These are phyloP conservation scores for Lasioglossum malachurum DNA, from an alignment of 2,888 invertebrate genomes.

Conservation along the genomic window DNA sequence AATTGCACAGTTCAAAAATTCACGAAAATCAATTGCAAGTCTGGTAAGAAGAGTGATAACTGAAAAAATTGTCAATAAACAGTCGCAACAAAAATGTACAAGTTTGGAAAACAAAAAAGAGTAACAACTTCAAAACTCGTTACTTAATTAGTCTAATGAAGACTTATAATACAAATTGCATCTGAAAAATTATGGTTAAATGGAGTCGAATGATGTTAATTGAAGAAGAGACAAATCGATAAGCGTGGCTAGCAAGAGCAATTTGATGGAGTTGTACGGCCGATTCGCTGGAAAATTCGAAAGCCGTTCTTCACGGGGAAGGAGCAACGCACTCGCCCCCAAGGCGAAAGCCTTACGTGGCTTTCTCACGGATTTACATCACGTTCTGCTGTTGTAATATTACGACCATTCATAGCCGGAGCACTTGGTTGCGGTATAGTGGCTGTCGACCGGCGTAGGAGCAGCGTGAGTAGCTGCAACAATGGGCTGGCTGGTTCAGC, in stretches of 20 bases:
- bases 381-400: slow-evolving; percentile 77
- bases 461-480: slow-evolving; percentile 63
- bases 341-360: slow-evolving; percentile 27
- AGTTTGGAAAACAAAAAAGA: neutral
- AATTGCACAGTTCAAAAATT: neutral
- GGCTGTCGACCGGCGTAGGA: slow-evolving; percentile 65
- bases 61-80: no score
- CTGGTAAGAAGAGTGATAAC: no score
- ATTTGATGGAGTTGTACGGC: neutral
- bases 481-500: slow-evolving; percentile 68
- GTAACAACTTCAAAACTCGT: neutral
- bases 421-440: slow-evolving; percentile 67
- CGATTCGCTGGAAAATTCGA: slow-evolving; percentile 21
- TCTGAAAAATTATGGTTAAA: neutral
- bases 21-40: no score
- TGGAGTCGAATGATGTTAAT: neutral
- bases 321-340: slow-evolving; percentile 43
- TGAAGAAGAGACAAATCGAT: neutral
- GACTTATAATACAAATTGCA: neutral
- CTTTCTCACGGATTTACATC: slow-evolving; percentile 75
- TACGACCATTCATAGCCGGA: slow-evolving; percentile 72
- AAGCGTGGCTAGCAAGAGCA: neutral
- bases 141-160: neutral
- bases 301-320: slow-evolving; percentile 30
- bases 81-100: neutral